Percentiles rank a stretch among this genome's conserved stretches.
These are phyloP conservation scores for Emesis russula DNA, from an alignment of 2,888 invertebrate genomes.

Conservation along the genomic window DNA sequence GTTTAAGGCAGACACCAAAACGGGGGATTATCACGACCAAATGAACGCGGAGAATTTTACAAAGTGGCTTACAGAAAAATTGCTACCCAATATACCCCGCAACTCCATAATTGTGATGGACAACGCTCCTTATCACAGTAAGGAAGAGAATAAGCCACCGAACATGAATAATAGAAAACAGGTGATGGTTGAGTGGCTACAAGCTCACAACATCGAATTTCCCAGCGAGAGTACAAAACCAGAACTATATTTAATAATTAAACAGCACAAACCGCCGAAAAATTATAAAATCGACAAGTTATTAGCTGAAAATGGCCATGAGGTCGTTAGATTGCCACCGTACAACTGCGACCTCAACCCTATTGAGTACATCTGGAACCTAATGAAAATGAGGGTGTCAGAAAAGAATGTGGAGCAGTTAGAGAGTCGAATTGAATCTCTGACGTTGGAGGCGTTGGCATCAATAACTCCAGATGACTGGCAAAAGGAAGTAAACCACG, in stretches of 20 bases:
- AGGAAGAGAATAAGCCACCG: conserved; percentile 30
- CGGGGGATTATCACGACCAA: too few species aligned
- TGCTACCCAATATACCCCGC: too few species aligned
- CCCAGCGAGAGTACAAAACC: conserved; percentile 79
- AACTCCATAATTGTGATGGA: too few species aligned
- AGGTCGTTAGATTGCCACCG: conserved; percentile 85
- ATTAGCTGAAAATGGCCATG: conserved; percentile 86
- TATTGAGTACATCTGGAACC: background rate
- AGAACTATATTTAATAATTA: conserved; percentile 80
- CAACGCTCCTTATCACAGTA: conserved; percentile 19
- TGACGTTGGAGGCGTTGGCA: background rate
- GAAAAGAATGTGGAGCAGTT: background rate
- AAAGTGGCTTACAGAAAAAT: too few species aligned
- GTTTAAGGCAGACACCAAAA: too few species aligned
- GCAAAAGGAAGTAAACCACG: background rate
- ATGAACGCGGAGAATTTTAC: too few species aligned
- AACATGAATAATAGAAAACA: conserved; percentile 49
- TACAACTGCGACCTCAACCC: background rate
- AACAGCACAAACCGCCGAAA: conserved; percentile 74
- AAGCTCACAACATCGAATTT: conserved; percentile 79
- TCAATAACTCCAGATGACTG: background rate
- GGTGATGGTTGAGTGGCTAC: conserved; percentile 81
- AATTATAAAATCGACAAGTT: conserved; percentile 88
- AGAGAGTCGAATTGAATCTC: background rate
- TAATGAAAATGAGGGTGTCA: background rate